Conservation (phyloP, 2,113 vertebrate species). For the Oceanites oceanicus region DNA sequence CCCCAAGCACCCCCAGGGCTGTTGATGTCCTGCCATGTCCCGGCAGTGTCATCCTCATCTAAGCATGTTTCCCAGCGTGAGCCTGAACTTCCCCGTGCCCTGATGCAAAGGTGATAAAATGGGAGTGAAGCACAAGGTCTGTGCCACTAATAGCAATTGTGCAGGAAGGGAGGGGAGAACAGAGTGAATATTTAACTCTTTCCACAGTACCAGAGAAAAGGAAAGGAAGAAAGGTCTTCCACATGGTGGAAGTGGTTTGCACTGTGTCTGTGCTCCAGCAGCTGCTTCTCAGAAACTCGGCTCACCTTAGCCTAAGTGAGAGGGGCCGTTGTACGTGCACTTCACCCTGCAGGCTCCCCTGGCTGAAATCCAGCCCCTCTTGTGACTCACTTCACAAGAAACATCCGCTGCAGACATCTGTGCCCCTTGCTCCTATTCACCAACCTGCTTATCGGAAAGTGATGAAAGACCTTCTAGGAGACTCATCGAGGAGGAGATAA, state of each 20-base stretch:
- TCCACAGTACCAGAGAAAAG: neutral
- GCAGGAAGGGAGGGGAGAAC: neutral
- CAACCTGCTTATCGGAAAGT: neutral
- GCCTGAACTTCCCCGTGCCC: neutral
- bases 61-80: neutral
- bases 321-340: rapidly evolving
- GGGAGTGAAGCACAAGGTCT: neutral
- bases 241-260: neutral
- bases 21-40: neutral
- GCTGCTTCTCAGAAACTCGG: neutral
- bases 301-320: neutral
- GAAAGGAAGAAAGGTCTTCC: neutral
- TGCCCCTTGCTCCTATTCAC: neutral
- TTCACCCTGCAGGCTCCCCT: neutral
- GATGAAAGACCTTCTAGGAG: neutral
- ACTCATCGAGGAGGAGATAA: neutral
- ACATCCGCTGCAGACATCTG: neutral
- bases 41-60: neutral
- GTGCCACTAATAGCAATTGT: rapidly evolving
- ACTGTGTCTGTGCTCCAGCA: rapidly evolving
- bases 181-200: neutral
- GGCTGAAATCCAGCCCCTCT: neutral
- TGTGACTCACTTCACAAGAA: neutral
- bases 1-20: neutral
- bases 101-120: neutral